Percentiles rank a stretch among this genome's conserved stretches.
These are phyloP conservation scores for Globia sparganii DNA, from an alignment of 2,888 invertebrate species.

Conservation along the genomic window DNA sequence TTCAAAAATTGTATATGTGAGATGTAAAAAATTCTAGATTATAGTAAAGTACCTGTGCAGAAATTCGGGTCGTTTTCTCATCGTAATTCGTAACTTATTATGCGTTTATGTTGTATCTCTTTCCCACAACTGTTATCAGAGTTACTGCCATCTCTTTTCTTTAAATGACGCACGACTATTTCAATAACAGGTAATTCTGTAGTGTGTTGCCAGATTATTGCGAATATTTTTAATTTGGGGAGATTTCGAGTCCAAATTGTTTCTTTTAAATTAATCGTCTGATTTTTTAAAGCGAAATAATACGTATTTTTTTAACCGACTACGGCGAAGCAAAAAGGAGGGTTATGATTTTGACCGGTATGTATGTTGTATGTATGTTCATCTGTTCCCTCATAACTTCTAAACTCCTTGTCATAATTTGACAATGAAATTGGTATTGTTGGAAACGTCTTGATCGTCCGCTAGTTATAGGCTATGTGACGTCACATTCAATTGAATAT, in stretches of 20 bases:
- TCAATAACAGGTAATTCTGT: constrained; percentile 54
- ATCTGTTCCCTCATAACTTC: too few relatives aligned
- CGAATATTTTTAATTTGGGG: constrained; percentile 2
- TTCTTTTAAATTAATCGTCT: not conserved
- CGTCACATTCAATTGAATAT: too few relatives aligned
- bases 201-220: constrained; percentile 33
- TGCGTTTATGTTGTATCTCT: constrained; percentile 28
- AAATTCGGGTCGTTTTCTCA: constrained; percentile 9
- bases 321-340: too few relatives aligned
- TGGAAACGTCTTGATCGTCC: too few relatives aligned
- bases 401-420: too few relatives aligned
- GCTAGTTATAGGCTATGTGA: too few relatives aligned
- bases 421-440: too few relatives aligned
- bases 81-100: not conserved
- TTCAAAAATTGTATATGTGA: too few relatives aligned
- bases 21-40: too few relatives aligned
- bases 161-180: constrained; percentile 65
- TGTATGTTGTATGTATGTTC: too few relatives aligned
- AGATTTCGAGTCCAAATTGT: not conserved
- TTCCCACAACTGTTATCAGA: constrained; percentile 42
- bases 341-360: too few relatives aligned
- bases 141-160: constrained; percentile 32
- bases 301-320: too few relatives aligned
- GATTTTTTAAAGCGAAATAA: not conserved
- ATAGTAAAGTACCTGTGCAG: not conserved